These are phyloP conservation scores for Byasa hedistus DNA, from an alignment of 2,888 invertebrate species.

Conservation along the genomic window DNA sequence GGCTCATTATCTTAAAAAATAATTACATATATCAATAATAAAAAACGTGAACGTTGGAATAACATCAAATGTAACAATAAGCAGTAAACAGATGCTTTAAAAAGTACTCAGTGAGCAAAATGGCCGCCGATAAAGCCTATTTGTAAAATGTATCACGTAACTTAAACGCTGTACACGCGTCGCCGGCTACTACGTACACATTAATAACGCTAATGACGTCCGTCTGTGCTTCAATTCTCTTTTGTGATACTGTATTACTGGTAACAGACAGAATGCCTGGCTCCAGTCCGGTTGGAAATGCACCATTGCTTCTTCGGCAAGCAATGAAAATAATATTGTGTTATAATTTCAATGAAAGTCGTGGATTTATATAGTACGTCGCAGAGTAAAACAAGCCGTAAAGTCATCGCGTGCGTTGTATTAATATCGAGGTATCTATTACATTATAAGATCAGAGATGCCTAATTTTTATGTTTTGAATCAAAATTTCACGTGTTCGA, in stretches of 20 bases:
- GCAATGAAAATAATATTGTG: background rate
- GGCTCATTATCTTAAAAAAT: too few species aligned
- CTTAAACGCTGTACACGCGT: slow-evolving; percentile 41
- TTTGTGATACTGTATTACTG: slow-evolving; percentile 24
- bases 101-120: slow-evolving; percentile 19
- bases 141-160: slow-evolving; percentile 38
- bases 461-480: too few species aligned
- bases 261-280: background rate
- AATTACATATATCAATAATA: too few species aligned
- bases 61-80: slow-evolving; percentile 6
- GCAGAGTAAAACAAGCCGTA: too few species aligned
- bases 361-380: too few species aligned
- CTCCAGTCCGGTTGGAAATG: background rate
- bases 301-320: background rate
- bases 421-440: too few species aligned
- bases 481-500: too few species aligned
- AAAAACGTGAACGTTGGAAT: background rate
- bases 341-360: background rate
- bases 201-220: slow-evolving; percentile 76
- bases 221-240: slow-evolving; percentile 48
- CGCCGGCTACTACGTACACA: slow-evolving; percentile 61
- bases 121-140: slow-evolving; percentile 24
- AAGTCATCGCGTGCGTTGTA: too few species aligned
- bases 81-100: slow-evolving; percentile 24
- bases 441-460: too few species aligned